Base-by-base conservation (phyloP, 2,113 vertebrate genomes). In the Myiozetetes cayanensis region DNA sequence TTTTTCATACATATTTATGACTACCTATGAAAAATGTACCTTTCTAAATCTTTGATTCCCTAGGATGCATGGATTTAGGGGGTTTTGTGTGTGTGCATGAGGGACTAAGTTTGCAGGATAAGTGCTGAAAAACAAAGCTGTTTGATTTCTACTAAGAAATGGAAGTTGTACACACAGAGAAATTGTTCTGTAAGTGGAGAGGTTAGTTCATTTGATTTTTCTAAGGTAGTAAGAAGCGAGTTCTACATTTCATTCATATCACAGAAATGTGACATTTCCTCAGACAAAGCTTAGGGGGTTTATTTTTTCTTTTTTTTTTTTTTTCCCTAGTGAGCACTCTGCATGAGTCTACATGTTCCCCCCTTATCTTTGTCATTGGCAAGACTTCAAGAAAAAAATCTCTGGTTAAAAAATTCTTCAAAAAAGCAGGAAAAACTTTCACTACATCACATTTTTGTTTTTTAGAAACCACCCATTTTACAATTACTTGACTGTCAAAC, bases 341-440 rank as follows among this genome's bases (percentile, higher is more conserved):
- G 72, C 37, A 28, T 43, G 37, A 61, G 70, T 87, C 87, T 77
- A 61, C 73, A 39, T 18, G 43, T 62, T 58, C 58, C 49, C 25
- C 94, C 39, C 50, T 80, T 92, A 91, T 46, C 91, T 94, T 94
- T 96, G 35, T 33, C 65, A 90, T 8, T 95, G 70, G 84, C 70
- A 94, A 78, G 53, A 78, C 90, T 85, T 85, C 8, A 89, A 80
- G 72, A 82, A 92, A 94, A 44, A 96, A 75, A 79, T 22, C 33
- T 79, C 63, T 92, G 37, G 53, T 86, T 87, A 53, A 55, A 91
- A 95, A 90, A 33, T 24, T 63, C 27, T 59, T 86, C 63, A 87
- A 87, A 75, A 71, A 95, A 67, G 55, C 23, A 8, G 52, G 43
- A 68, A 39, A 81, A 84, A 24, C 28, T 94, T 71, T 25, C 41